A percentile compares a stretch with the other conserved stretches of the same genome.
Conservation (phyloP, 2,888 invertebrate species). For the Eupithecia dodoneata region DNA sequence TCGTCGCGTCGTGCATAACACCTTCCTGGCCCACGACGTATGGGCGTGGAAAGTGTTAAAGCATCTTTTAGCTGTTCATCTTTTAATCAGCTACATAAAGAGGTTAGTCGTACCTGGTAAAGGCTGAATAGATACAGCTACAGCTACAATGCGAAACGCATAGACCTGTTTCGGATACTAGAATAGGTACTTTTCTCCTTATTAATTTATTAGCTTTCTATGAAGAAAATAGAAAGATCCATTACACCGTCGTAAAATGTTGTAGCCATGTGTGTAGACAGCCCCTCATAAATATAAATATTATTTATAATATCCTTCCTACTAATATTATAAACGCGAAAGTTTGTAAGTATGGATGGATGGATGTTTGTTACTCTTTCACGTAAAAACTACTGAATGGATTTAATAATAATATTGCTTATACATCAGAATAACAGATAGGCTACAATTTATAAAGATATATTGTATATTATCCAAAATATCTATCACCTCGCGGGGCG, state of each 20-base stretch:
- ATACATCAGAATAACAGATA: too few relatives aligned
- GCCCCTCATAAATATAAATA: constrained; percentile 8
- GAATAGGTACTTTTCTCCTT: not conserved
- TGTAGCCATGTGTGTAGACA: not conserved
- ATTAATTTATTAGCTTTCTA: not conserved
- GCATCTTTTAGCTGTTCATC: not conserved
- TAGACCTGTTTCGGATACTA: constrained; percentile 1
- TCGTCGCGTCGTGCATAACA: too few relatives aligned
- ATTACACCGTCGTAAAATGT: not conserved
- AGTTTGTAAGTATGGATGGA: too few relatives aligned
- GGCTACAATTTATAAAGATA: too few relatives aligned
- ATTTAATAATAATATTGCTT: too few relatives aligned
- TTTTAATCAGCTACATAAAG: not conserved
- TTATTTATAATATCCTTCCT: not conserved
- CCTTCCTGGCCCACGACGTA: too few relatives aligned
- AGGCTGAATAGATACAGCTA: not conserved
- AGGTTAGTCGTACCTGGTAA: not conserved
- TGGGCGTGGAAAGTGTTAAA: too few relatives aligned
- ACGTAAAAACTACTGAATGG: too few relatives aligned
- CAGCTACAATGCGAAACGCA: not conserved
- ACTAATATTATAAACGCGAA: too few relatives aligned
- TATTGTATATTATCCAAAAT: too few relatives aligned
- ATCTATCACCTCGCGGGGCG: too few relatives aligned
- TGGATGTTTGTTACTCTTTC: too few relatives aligned
- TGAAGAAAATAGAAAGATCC: not conserved